These are phyloP conservation scores for Epizoanthus stellaris DNA, from an alignment of 92 coral and sea anemone species.

Conservation along the genomic window DNA sequence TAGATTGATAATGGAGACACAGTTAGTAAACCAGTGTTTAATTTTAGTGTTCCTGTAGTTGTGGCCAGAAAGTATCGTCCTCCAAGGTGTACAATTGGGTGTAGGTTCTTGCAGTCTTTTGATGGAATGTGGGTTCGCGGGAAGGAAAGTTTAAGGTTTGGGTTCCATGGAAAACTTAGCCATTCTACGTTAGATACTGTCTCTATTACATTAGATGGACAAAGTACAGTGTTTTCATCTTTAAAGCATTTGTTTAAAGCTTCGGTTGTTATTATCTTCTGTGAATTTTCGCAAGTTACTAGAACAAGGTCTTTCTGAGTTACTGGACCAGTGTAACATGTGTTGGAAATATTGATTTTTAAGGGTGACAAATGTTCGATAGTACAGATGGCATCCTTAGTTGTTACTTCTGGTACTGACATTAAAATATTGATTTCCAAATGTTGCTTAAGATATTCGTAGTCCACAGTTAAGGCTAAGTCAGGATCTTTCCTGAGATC, in stretches of 20 bases:
- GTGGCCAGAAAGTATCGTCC: slow-evolving; percentile 52
- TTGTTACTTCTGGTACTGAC: slow-evolving; percentile 42
- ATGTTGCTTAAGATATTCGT: slow-evolving; percentile 17
- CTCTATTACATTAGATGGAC: slow-evolving; percentile 31
- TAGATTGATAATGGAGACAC: slow-evolving; percentile 41
- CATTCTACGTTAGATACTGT: slow-evolving; percentile 40
- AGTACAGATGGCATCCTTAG: slow-evolving; percentile 19
- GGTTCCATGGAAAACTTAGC: slow-evolving; percentile 58
- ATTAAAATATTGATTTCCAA: slow-evolving; percentile 25
- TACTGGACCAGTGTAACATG: slow-evolving; percentile 54
- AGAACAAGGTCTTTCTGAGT: slow-evolving; percentile 34
- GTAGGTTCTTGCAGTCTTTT: slow-evolving; percentile 21
- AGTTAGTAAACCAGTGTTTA: slow-evolving; percentile 13
- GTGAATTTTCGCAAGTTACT: slow-evolving; percentile 14
- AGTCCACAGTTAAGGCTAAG: slow-evolving; percentile 30
- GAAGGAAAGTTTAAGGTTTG: slow-evolving; percentile 11
- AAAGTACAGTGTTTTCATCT: slow-evolving; percentile 14
- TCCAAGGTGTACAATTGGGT: slow-evolving; percentile 47
- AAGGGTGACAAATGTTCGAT: slow-evolving; percentile 52
- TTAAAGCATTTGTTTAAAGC: slow-evolving; percentile 33
- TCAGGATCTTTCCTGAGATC: background rate
- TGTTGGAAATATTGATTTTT: slow-evolving; percentile 45
- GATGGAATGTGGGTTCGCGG: slow-evolving; percentile 39
- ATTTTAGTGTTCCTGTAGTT: slow-evolving; percentile 24
- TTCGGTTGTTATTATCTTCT: slow-evolving; percentile 1